phyloP scores from a whole-genome alignment of 2,797 vertebrate species.

The Sebastiscus tertius region DNA sequence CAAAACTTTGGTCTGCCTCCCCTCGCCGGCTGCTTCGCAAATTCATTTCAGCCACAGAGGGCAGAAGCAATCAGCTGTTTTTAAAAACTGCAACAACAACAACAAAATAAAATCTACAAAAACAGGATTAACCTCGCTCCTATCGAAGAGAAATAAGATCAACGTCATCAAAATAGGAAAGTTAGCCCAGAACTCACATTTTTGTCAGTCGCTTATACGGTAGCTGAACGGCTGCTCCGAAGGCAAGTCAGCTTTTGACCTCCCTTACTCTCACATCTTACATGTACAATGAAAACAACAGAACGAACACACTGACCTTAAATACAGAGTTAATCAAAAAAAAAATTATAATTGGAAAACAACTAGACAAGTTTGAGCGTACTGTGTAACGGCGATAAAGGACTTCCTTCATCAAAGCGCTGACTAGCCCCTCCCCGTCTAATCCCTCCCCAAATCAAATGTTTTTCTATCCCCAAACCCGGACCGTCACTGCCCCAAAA shows the following conservation, averaged over 20 bases:
- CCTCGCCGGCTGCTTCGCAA: constrained; percentile 75
- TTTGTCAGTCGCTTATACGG: constrained; percentile 73
- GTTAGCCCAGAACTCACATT: constrained; percentile 81
- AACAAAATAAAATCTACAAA: constrained; percentile 70
- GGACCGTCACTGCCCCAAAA: constrained; percentile 30
- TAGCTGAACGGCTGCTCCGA: constrained; percentile 76
- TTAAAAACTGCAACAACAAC: constrained; percentile 64
- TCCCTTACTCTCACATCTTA: constrained; percentile 70
- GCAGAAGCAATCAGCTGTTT: constrained; percentile 71
- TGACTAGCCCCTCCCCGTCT: constrained; percentile 47
- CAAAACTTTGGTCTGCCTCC: constrained; percentile 90
- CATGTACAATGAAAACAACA: constrained; percentile 76
- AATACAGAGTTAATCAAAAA: constrained; percentile 80
- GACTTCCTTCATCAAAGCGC: constrained; percentile 76
- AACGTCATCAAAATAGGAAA: constrained; percentile 71
- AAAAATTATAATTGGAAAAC: constrained; percentile 65
- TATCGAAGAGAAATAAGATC: constrained; percentile 72
- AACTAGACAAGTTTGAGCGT: constrained; percentile 76
- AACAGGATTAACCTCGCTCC: constrained; percentile 76
- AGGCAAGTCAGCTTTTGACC: constrained; percentile 74
- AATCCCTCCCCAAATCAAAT: constrained; percentile 55
- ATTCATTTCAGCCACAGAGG: constrained; percentile 66
- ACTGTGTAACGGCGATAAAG: constrained; percentile 81
- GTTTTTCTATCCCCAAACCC: constrained; percentile 22
- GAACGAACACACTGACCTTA: constrained; percentile 81